phyloP scores from a whole-genome alignment of 1,140 invertebrate genomes.

The Helicoverpa zea region DNA sequence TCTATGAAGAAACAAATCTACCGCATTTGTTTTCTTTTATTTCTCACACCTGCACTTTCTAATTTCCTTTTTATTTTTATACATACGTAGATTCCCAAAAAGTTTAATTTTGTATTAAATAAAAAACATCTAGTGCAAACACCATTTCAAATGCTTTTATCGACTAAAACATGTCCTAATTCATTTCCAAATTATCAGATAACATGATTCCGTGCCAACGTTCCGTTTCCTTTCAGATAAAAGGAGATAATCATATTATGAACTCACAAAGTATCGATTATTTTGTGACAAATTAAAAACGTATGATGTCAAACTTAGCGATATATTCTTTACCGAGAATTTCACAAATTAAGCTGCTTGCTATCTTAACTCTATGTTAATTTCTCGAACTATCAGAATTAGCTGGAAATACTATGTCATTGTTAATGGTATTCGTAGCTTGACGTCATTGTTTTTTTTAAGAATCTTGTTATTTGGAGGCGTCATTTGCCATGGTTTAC shows the following conservation, averaged over 20 bases:
- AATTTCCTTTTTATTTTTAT: background rate
- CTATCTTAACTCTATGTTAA: constrained; percentile 26
- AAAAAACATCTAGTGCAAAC: constrained; percentile 2
- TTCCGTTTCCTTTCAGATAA: constrained; percentile 21
- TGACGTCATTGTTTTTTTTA: background rate
- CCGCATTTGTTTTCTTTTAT: background rate
- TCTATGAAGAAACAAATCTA: background rate
- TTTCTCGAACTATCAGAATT: constrained; percentile 5
- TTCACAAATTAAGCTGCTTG: constrained; percentile 7
- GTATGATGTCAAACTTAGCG: constrained; percentile 22
- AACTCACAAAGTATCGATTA: background rate
- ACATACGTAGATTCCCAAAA: too few relatives aligned
- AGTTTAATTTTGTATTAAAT: background rate
- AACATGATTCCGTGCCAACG: constrained; percentile 19
- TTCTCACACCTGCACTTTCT: background rate
- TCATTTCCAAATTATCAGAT: constrained; percentile 42
- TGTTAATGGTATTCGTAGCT: background rate
- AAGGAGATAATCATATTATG: background rate
- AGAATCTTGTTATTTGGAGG: background rate
- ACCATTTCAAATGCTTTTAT: constrained; percentile 34
- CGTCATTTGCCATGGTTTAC: background rate
- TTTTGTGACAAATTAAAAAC: constrained; percentile 20
- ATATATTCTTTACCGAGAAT: constrained; percentile 8
- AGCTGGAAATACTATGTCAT: constrained; percentile 22
- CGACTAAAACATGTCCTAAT: constrained; percentile 38